These are phyloP conservation scores for Echiichthys vipera DNA, from an alignment of 2,797 vertebrate genomes.

Conservation along the genomic window DNA sequence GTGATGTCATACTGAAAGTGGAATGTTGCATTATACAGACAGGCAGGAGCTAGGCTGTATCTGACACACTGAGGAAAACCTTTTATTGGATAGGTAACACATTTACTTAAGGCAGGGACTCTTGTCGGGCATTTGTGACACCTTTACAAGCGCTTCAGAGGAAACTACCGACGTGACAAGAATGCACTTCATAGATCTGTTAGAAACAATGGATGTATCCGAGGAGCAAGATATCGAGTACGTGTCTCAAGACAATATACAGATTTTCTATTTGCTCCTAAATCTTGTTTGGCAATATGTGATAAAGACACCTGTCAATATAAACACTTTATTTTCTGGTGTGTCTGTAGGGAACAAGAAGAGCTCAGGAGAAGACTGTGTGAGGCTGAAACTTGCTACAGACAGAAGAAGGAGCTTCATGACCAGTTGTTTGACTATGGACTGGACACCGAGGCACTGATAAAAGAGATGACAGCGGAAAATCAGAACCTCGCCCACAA, in stretches of 20 bases:
- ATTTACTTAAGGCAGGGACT: not conserved
- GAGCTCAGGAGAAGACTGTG: not conserved
- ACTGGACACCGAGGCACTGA: not conserved
- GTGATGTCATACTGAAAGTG: not conserved
- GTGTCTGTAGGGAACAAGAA: not conserved
- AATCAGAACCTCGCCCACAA: not conserved
- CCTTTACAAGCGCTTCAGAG: not conserved
- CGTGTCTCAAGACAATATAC: not conserved
- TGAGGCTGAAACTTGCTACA: not conserved
- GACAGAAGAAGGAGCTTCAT: slow-evolving; percentile 16
- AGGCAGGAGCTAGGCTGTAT: not conserved
- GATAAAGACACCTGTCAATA: not conserved
- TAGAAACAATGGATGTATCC: not conserved
- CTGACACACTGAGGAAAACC: not conserved
- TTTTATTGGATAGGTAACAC: too few relatives aligned
- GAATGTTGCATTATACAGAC: not conserved
- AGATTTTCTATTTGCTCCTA: not conserved
- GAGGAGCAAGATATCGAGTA: not conserved
- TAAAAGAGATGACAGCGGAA: not conserved
- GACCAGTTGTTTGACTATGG: not conserved
- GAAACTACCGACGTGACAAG: too few relatives aligned
- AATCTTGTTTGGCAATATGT: not conserved
- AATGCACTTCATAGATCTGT: not conserved
- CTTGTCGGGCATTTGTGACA: not conserved
- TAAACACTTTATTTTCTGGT: not conserved